These are phyloP conservation scores for Cliona cf. orientalis DNA, from an alignment of 37 sponge, comb jelly and placozoan species.

Conservation along the genomic window DNA sequence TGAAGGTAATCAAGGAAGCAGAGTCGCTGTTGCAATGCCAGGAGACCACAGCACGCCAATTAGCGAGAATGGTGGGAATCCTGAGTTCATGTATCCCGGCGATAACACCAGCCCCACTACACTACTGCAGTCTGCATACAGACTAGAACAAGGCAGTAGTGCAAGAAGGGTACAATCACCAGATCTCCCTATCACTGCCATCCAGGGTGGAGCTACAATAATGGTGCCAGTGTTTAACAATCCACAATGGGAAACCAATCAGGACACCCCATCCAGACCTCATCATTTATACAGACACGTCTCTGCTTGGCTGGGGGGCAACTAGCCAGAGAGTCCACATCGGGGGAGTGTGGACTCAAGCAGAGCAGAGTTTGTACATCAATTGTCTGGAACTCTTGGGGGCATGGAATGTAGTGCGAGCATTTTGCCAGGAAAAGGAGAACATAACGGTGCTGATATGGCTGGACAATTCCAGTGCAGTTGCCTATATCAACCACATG, in stretches of 20 bases:
- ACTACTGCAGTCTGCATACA: constrained; percentile 6
- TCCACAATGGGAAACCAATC: constrained; percentile 31
- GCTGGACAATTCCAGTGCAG: constrained; percentile 19
- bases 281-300: constrained; percentile 42
- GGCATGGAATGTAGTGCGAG: constrained; percentile 18
- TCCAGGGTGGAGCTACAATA: constrained; percentile 21
- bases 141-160: not conserved
- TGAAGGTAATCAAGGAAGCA: constrained; percentile 3
- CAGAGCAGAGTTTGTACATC: constrained; percentile 37
- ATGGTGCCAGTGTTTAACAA: constrained; percentile 21
- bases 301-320: constrained; percentile 51
- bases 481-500: constrained; percentile 30
- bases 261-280: not conserved
- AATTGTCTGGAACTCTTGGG: constrained; percentile 57
- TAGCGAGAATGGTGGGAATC: constrained; percentile 13
- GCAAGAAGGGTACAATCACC: not conserved
- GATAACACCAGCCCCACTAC: constrained; percentile 17
- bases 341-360: constrained; percentile 20
- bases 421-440: constrained; percentile 10
- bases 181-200: not conserved
- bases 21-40: not conserved
- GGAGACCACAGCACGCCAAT: not conserved
- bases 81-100: constrained; percentile 10
- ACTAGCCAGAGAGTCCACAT: not conserved
- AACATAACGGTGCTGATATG: constrained; percentile 5